Conservation (phyloP, 2,888 invertebrate genomes). For the Ormyrus labotus region DNA sequence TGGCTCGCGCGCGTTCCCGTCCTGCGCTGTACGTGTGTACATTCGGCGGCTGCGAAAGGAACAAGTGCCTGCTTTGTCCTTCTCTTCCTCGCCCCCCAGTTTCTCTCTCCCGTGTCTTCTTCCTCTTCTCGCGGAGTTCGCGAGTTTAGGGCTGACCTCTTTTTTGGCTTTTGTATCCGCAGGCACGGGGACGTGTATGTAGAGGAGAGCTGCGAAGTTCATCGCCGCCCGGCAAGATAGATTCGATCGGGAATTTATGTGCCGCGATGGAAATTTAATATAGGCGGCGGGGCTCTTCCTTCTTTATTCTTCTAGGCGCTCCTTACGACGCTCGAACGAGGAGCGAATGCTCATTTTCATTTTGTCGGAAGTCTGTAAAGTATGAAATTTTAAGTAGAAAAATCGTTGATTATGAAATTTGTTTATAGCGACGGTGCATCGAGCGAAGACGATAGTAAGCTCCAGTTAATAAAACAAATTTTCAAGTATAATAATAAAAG, state of each 20-base stretch:
- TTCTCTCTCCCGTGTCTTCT: neutral
- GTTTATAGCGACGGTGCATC: too few relatives aligned
- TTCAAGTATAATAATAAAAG: too few relatives aligned
- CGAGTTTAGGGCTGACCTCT: conserved; percentile 37
- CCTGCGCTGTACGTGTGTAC: neutral
- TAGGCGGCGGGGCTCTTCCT: neutral
- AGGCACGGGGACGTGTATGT: neutral
- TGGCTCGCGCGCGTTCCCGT: neutral
- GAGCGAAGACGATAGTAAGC: too few relatives aligned
- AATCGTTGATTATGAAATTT: too few relatives aligned
- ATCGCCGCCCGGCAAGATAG: conserved; percentile 28
- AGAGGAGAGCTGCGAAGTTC: conserved; percentile 23
- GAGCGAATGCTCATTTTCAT: too few relatives aligned
- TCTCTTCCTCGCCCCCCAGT: neutral
- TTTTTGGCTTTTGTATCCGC: conserved; percentile 43
- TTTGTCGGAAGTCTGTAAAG: too few relatives aligned
- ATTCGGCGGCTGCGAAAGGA: neutral
- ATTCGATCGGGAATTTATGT: conserved; percentile 37
- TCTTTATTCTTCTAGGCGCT: neutral
- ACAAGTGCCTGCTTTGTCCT: conserved; percentile 29
- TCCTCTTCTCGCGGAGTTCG: conserved; percentile 21
- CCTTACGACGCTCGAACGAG: too few relatives aligned
- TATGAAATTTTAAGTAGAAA: too few relatives aligned
- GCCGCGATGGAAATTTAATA: conserved; percentile 33
- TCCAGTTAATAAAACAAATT: too few relatives aligned